Evolutionary conservation across 2,797 vertebrate genomes (phyloP), one percentile per base, ranked within the genome.

Genomic region (Semaprochilodus insignis): DNA sequence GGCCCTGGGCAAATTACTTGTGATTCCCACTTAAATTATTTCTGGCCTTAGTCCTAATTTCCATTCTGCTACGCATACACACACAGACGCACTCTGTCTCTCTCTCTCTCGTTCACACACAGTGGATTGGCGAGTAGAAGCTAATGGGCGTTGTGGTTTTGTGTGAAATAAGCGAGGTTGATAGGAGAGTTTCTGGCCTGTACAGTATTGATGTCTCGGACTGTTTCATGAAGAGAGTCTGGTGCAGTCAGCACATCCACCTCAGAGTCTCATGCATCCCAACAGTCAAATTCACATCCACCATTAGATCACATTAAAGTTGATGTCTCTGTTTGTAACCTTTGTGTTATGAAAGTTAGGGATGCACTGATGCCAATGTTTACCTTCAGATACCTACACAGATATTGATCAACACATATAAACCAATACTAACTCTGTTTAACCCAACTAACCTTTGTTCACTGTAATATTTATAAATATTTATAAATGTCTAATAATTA

Each of bases 1-100:
- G 27, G 51, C 72, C 27, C 44, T 52, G 44, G 59, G 74, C 81
- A 77, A n/a, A 55, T 75, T 40, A 34, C 31, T 27, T 77, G 74
- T 54, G 21, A 54, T 63, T 70, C 27, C 40, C 13, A 51, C 72
- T 74, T 74, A 57, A 59, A 36, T 82, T 16, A 36, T 44, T 59
- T 55, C 63, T 23, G 40, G 34, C 27, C 14, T 36, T 25, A 57
- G 27, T 44, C 21, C 36, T 71, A 17, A 76, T 82, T 82, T 44
- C 70, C 27, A 66, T 78, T 57, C 5, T 25, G 25, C 10, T n/a
- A n/a, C 57, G 21, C 60, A 7, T 40, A 63, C 23, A 31, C 44
- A 63, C 75, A 52, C 60, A 23, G 40, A 65, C 40, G 1, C 15
- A 55, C 51, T 14, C 15, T 0, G 4, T 52, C 5, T 4, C 6